Conservation (phyloP, 2,888 invertebrate species). For the Serrognathus titanus region DNA sequence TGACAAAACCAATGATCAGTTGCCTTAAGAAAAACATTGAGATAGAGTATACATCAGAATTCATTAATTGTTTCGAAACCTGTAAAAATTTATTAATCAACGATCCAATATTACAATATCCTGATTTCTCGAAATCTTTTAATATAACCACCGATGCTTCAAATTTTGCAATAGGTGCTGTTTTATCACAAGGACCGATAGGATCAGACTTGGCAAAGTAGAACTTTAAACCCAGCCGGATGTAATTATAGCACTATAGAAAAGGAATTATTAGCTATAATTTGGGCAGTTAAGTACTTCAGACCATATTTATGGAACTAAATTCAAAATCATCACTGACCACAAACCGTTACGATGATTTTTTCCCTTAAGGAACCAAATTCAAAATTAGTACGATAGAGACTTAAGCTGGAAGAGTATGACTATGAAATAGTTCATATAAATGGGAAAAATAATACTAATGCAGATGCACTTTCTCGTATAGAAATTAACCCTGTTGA, state of each 20-base stretch:
- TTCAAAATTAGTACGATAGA: slow-evolving; percentile 5
- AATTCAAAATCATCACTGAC: slow-evolving; percentile 6
- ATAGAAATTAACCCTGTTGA: slow-evolving; percentile 3
- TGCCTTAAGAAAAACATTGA: slow-evolving; percentile 9
- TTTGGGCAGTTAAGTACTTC: slow-evolving; percentile 5
- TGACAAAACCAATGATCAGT: slow-evolving; percentile 12
- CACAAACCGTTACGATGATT: slow-evolving; percentile 10
- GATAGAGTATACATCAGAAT: slow-evolving; percentile 3
- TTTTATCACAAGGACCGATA: slow-evolving; percentile 10
- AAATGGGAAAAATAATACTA: slow-evolving; percentile 10
- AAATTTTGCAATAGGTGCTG: slow-evolving; percentile 7
- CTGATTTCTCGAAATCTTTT: slow-evolving; percentile 14
- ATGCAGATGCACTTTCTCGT: slow-evolving; percentile 8
- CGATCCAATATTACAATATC: slow-evolving; percentile 12
- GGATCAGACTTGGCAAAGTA: slow-evolving; percentile 1
- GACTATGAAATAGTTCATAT: slow-evolving; percentile 7
- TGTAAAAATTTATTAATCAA: slow-evolving; percentile 14
- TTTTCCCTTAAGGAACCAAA: slow-evolving; percentile 3
- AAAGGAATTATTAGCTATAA: slow-evolving; percentile 6
- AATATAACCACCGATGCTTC: slow-evolving; percentile 16
- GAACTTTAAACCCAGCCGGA: slow-evolving; percentile 2
- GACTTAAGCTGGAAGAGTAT: slow-evolving; percentile 7
- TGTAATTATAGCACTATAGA: slow-evolving; percentile 2
- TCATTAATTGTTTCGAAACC: slow-evolving; percentile 1
- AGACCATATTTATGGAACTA: slow-evolving; percentile 1